These are phyloP conservation scores for Kobus ellipsiprymnus DNA, from an alignment of 2,113 vertebrate species.

Conservation along the genomic window DNA sequence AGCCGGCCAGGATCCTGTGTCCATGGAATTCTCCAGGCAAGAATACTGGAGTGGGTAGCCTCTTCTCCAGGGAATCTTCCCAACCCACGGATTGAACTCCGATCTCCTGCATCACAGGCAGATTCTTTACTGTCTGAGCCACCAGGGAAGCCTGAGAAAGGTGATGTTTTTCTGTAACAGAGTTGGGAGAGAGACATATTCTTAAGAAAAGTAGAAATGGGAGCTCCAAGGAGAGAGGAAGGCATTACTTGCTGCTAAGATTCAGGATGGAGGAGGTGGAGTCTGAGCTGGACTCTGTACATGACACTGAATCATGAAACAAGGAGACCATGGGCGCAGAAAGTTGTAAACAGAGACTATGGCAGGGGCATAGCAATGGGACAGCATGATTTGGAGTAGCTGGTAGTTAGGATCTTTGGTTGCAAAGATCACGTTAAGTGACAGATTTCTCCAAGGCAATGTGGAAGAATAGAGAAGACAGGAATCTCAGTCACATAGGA, in stretches of 20 bases:
- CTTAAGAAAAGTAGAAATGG: neutral
- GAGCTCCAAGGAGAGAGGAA: neutral
- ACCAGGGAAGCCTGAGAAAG: neutral
- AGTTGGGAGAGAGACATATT: neutral
- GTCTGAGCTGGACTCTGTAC: neutral
- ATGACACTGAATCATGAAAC: neutral
- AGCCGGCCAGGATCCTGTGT: neutral
- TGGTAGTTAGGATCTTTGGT: neutral
- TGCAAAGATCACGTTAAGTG: neutral
- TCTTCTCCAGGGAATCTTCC: neutral
- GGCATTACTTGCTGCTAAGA: neutral
- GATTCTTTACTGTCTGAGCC: neutral
- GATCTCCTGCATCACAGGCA: neutral
- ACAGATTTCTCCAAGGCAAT: slow-evolving; percentile 10
- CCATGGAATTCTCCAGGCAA: neutral
- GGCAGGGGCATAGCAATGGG: neutral
- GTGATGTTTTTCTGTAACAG: neutral
- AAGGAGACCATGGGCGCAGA: neutral
- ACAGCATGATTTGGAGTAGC: neutral
- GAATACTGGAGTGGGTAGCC: neutral
- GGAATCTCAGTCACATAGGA: neutral
- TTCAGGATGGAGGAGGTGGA: neutral
- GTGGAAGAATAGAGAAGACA: neutral
- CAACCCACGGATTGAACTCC: neutral
- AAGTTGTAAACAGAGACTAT: neutral